These are phyloP conservation scores for Tryphoninae sp. DNA, from an alignment of 2,888 invertebrate genomes.

Conservation along the genomic window DNA sequence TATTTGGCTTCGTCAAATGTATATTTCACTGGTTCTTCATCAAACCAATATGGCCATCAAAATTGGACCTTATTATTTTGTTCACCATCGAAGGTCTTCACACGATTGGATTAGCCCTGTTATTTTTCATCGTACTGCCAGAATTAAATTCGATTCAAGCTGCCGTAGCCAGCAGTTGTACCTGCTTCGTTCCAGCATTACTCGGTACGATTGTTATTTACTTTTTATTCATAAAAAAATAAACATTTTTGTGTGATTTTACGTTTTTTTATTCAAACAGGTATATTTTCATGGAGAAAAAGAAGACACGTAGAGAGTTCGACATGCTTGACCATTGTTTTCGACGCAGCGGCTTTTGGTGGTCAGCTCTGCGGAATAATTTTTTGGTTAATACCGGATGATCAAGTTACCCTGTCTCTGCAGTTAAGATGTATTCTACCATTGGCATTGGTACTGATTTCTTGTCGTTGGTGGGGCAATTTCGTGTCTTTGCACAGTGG, in stretches of 20 bases:
- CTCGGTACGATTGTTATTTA: constrained; percentile 82
- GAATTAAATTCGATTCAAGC: constrained; percentile 91
- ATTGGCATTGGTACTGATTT: constrained; percentile 86
- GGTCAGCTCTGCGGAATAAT: constrained; percentile 87
- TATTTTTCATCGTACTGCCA: constrained; percentile 90
- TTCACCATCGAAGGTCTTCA: constrained; percentile 90
- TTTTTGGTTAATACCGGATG: constrained; percentile 86
- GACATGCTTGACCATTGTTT: constrained; percentile 71
- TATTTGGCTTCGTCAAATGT: constrained; percentile 88
- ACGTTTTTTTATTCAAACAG: constrained; percentile 59
- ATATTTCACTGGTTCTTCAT: constrained; percentile 89
- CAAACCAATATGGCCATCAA: constrained; percentile 83
- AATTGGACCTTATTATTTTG: constrained; percentile 84
- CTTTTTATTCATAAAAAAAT: too few species aligned
- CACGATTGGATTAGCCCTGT: constrained; percentile 88
- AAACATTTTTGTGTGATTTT: not conserved
- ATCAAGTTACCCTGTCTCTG: constrained; percentile 61
- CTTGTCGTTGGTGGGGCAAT: constrained; percentile 94
- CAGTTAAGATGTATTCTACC: constrained; percentile 84
- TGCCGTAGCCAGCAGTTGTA: constrained; percentile 91
- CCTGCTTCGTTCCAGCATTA: constrained; percentile 91
- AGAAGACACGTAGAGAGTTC: not conserved
- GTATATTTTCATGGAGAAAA: constrained; percentile 63
- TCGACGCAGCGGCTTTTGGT: constrained; percentile 85
- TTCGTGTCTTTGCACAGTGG: constrained; percentile 83